These are phyloP conservation scores for Calameuta pallipes DNA, from an alignment of 2,888 invertebrate genomes.

Conservation along the genomic window DNA sequence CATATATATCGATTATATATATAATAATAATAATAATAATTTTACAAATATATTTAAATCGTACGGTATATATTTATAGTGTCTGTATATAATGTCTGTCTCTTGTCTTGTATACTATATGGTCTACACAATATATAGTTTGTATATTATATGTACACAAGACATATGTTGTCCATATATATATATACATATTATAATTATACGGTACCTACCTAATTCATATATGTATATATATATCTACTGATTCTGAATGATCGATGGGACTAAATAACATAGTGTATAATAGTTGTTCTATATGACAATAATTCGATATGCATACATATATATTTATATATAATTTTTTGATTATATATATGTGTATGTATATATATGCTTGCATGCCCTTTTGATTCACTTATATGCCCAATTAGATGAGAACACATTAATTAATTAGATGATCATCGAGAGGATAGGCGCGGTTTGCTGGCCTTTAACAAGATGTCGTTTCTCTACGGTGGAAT, in stretches of 20 bases:
- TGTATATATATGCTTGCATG: background rate
- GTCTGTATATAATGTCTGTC: background rate
- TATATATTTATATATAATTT: background rate
- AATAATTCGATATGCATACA: conserved; percentile 16
- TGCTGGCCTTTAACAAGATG: background rate
- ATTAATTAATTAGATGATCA: background rate
- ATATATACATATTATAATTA: conserved; percentile 16
- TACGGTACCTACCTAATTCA: background rate
- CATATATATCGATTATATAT: conserved; percentile 20
- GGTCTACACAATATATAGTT: background rate
- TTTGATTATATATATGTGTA: background rate
- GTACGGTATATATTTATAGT: conserved; percentile 9
- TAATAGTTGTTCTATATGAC: conserved; percentile 11
- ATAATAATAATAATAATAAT: conserved; percentile 30
- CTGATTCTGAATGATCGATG: conserved; percentile 16
- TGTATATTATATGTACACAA: background rate
- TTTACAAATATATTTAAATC: conserved; percentile 42
- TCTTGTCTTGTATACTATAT: background rate
- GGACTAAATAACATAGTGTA: conserved; percentile 29
- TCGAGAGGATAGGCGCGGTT: background rate
- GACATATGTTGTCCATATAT: background rate
- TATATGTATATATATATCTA: background rate
- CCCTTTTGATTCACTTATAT: background rate
- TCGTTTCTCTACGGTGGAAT: background rate
- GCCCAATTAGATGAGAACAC: background rate